Evolutionary conservation across 2,888 invertebrate species (phyloP), one percentile per base, ranked within the genome.

Genomic region (Synanthedon andrenaeformis): DNA sequence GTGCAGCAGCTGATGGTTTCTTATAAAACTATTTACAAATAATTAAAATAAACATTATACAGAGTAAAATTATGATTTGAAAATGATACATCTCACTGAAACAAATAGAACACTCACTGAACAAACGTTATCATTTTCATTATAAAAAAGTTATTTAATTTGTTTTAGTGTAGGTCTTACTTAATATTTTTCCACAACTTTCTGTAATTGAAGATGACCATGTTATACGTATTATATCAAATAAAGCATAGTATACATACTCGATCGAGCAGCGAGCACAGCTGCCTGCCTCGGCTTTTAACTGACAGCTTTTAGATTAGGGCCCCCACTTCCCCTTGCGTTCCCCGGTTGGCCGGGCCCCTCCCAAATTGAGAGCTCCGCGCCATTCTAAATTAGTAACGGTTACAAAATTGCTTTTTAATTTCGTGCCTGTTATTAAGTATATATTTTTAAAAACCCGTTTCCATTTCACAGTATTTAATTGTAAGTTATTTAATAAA

Each of bases 281-380:
- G 82, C 85, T 85, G 86, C 74, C 74, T 69, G 67, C 74, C 74
- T 69, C 66, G 70, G 68, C 69, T 71, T 72, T 72, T 70, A 78
- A 77, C 82, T 82, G 85, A 82, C 85, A 85, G 83, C 83, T 84
- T 86, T 84, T 83, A 86, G 83, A 86, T 85, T 83, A 81, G 81
- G 75, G 71, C 72, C 73, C 74, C 75, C 67, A 57, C 64, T 63
- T 59, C 64, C 59, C 63, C 64, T 66, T 61, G 58, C 66, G 51
- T 61, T 55, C 62, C 61, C 53, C 57, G 58, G 42, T 28, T 41
- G 11, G 35, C 66, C 64, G 64, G 65, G 68, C 79, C 80, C 79
- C 77, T 71, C 76, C 79, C 77, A 78, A 83, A 83, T 81, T 78
- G 82, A 81, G 80, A 79, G 75, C 75, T 76, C 74, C 72, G 76